Evolutionary conservation across 1,140 invertebrate genomes (phyloP).

Genomic region (Cydia splendana): DNA sequence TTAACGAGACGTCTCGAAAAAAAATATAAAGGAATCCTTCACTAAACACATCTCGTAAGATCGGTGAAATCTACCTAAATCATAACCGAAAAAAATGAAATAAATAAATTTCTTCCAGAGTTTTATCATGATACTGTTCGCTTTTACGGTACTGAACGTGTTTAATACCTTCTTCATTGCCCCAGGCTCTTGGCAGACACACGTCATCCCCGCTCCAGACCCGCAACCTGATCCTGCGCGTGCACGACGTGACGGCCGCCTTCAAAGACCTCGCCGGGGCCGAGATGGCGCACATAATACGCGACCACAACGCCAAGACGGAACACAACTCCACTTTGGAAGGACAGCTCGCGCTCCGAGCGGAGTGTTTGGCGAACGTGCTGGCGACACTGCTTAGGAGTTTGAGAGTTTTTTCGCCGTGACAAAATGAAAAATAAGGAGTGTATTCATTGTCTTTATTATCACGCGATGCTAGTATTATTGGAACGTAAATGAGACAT

Average conservation of each 20-base stretch:
- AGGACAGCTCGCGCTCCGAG: constrained; percentile 85
- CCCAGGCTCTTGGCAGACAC: constrained; percentile 85
- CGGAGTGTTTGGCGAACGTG: constrained; percentile 89
- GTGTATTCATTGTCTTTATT: not conserved
- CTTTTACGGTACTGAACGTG: no score
- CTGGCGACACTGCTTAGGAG: constrained; percentile 90
- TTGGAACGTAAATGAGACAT: not conserved
- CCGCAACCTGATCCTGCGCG: constrained; percentile 88
- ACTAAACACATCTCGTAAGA: no score
- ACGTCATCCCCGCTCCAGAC: constrained; percentile 89
- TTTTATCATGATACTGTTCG: no score
- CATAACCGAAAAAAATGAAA: no score
- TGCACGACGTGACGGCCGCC: constrained; percentile 89
- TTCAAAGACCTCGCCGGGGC: constrained; percentile 85
- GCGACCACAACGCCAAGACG: constrained; percentile 73
- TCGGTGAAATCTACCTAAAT: no score
- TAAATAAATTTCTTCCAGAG: no score
- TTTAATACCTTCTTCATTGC: constrained; percentile 9
- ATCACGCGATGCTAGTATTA: not conserved
- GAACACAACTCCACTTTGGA: constrained; percentile 76
- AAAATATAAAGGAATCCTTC: no score
- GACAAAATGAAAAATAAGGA: constrained; percentile 36
- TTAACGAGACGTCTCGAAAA: no score
- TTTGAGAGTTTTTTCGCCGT: constrained; percentile 89
- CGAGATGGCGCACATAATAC: constrained; percentile 80